Percentiles rank a stretch among this genome's conserved stretches.
These are phyloP conservation scores for Beris morrisii DNA, from an alignment of 2,888 invertebrate genomes.

Conservation along the genomic window DNA sequence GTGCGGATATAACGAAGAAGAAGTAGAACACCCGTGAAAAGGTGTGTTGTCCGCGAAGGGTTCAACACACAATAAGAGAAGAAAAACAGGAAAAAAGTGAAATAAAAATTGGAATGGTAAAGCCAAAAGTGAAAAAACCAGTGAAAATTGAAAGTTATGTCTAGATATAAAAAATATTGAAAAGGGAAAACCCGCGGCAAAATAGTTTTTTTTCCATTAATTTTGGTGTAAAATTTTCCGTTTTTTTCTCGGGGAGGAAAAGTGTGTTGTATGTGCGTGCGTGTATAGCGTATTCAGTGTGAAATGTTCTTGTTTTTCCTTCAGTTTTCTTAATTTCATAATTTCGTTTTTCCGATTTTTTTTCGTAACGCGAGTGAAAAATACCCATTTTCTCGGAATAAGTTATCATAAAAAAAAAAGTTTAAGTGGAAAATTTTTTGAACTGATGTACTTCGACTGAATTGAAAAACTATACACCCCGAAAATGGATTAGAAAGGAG, in stretches of 20 bases:
- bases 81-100: slow-evolving; percentile 34
- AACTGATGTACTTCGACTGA: slow-evolving; percentile 13
- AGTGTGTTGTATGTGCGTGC: slow-evolving; percentile 30
- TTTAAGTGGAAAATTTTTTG: background rate
- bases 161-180: slow-evolving; percentile 11
- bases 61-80: slow-evolving; percentile 40
- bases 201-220: slow-evolving; percentile 20
- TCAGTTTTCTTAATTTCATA: slow-evolving; percentile 32
- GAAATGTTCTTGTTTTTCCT: slow-evolving; percentile 37
- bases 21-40: slow-evolving; percentile 37
- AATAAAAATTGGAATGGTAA: slow-evolving; percentile 8
- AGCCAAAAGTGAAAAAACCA: slow-evolving; percentile 19
- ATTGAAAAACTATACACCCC: slow-evolving; percentile 14
- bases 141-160: slow-evolving; percentile 21
- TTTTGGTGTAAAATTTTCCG: slow-evolving; percentile 32
- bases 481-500: slow-evolving; percentile 36
- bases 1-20: slow-evolving; percentile 23
- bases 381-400: background rate
- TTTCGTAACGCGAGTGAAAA: slow-evolving; percentile 9
- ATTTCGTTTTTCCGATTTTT: slow-evolving; percentile 17
- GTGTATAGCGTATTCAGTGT: slow-evolving; percentile 30
- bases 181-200: slow-evolving; percentile 27
- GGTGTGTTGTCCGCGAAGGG: slow-evolving; percentile 43
- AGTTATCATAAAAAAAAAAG: background rate
- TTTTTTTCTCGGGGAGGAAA: slow-evolving; percentile 29